A percentile compares a stretch with the other conserved stretches of the same genome.
Evolutionary conservation across 1,140 invertebrate genomes (phyloP).

Genomic region (Vanessa tameamea): DNA sequence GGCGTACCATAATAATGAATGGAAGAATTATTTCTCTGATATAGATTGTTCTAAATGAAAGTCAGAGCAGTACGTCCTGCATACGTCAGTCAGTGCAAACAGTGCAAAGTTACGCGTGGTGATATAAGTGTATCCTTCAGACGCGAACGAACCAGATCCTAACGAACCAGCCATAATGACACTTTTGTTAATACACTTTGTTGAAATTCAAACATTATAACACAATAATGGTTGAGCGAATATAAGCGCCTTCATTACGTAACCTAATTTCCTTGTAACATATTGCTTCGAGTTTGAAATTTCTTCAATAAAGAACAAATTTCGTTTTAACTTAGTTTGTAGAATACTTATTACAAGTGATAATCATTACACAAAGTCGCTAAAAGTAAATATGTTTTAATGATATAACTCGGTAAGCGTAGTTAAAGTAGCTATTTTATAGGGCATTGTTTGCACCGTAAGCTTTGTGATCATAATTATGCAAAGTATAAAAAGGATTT

Average conservation of each 20-base stretch:
- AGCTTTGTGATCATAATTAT: too few species aligned
- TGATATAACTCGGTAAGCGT: background rate
- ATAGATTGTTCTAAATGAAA: too few species aligned
- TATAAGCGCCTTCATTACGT: constrained; percentile 8
- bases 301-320: constrained; percentile 20
- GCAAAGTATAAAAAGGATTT: too few species aligned
- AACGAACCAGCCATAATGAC: background rate
- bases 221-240: background rate
- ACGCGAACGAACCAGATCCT: background rate
- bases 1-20: too few species aligned
- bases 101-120: too few species aligned
- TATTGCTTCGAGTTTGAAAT: constrained; percentile 1
- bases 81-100: too few species aligned
- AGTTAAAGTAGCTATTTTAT: background rate
- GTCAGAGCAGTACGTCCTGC: too few species aligned
- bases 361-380: constrained; percentile 8
- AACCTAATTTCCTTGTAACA: constrained; percentile 18
- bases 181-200: constrained; percentile 3
- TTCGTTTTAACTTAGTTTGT: constrained; percentile 5
- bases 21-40: too few species aligned
- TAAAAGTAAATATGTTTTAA: constrained; percentile 11
- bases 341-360: background rate
- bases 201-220: background rate
- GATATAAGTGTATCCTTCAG: too few species aligned
- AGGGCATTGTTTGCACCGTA: background rate